Evolutionary conservation across 1,140 invertebrate species (phyloP).

Genomic region (Scaptomyza graminum): DNA sequence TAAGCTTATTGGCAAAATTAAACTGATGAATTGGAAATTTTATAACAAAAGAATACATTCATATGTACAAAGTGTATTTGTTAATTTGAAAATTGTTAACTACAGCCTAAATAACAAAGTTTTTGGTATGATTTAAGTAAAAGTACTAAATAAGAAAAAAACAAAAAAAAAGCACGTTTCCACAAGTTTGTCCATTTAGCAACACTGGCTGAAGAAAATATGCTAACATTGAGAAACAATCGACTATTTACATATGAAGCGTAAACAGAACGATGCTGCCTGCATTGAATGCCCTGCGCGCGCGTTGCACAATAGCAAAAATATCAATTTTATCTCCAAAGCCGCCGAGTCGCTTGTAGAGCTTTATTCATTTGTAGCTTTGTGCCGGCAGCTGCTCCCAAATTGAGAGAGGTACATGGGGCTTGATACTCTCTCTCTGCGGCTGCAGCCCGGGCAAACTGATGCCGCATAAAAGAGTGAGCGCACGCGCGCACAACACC

Average conservation of each 20-base stretch:
- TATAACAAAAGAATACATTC: neutral
- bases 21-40: neutral
- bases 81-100: too few species aligned
- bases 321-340: constrained; percentile 26
- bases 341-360: neutral
- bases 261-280: constrained; percentile 18
- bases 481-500: constrained; percentile 33
- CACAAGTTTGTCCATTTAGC: constrained; percentile 24
- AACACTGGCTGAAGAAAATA: constrained; percentile 28
- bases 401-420: constrained; percentile 14
- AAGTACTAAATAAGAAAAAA: neutral
- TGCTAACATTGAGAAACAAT: neutral
- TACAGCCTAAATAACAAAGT: too few species aligned
- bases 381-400: constrained; percentile 34
- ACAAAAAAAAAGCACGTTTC: constrained; percentile 12
- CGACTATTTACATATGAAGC: constrained; percentile 17
- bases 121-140: too few species aligned
- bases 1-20: constrained; percentile 35
- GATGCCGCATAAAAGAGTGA: constrained; percentile 41
- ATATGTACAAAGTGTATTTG: neutral
- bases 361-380: constrained; percentile 18
- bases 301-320: constrained; percentile 28
- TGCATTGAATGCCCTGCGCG: constrained; percentile 19
- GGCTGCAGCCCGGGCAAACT: constrained; percentile 36
- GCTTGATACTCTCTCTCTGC: constrained; percentile 4